Percentiles rank a stretch among this genome's conserved stretches.
phyloP scores from a whole-genome alignment of 2,113 vertebrate species.

The Coregonus clupeaformis region DNA sequence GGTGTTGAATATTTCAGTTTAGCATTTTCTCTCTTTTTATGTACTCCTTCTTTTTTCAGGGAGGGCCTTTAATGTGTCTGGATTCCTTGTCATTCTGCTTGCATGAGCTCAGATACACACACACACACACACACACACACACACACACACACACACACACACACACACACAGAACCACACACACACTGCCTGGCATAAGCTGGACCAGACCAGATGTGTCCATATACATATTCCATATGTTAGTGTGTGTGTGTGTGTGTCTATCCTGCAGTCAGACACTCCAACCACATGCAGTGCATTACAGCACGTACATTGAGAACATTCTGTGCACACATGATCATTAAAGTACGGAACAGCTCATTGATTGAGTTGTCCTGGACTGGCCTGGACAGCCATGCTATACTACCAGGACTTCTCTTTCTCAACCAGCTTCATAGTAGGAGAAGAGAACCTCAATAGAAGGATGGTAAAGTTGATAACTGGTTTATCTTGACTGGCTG shows the following conservation, averaged over 20 bases:
- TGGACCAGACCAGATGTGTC: neutral
- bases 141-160: neutral
- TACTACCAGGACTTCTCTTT: too few species aligned
- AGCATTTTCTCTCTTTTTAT: constrained; percentile 79
- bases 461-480: too few species aligned
- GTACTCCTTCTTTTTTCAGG: constrained; percentile 69
- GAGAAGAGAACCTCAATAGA: too few species aligned
- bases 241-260: constrained; percentile 26
- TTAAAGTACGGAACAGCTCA: too few species aligned
- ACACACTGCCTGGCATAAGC: neutral
- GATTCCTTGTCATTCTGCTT: constrained; percentile 88
- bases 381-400: too few species aligned
- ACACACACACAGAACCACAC: too few species aligned
- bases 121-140: constrained; percentile 32
- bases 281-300: constrained; percentile 49
- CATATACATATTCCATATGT: constrained; percentile 27
- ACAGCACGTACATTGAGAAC: constrained; percentile 43
- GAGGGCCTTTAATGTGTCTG: constrained; percentile 86
- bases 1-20: constrained; percentile 91
- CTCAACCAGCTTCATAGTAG: too few species aligned
- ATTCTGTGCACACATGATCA: constrained; percentile 36
- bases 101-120: constrained; percentile 78
- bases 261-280: constrained; percentile 42
- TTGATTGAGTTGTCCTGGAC: too few species aligned
- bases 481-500: too few species aligned